Conservation (phyloP, 2,797 vertebrate genomes). For the Limnodromus scolopaceus region DNA sequence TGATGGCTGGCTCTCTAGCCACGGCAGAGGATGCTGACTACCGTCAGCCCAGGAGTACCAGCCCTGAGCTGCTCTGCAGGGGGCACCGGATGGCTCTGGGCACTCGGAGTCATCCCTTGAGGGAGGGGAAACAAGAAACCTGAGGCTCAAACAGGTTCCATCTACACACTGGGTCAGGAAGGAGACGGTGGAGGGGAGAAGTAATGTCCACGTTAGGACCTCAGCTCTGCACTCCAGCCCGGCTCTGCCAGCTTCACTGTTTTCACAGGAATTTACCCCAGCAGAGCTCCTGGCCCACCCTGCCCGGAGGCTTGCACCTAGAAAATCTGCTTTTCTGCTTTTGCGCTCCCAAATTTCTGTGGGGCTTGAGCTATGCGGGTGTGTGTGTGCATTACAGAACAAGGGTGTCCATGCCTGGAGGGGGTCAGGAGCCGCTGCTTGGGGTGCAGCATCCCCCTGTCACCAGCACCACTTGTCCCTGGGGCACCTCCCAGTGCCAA, state of each 20-base stretch:
- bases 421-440: not conserved
- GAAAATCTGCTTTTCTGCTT: not conserved
- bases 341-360: accelerated
- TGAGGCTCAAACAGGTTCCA: not conserved
- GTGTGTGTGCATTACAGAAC: not conserved
- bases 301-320: accelerated
- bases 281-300: not conserved
- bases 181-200: not conserved
- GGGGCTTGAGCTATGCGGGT: not conserved
- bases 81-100: not conserved
- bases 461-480: not conserved
- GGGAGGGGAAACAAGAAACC: not conserved
- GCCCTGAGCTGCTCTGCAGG: not conserved
- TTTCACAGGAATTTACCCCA: not conserved
- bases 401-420: not conserved
- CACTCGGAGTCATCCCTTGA: not conserved
- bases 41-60: not conserved
- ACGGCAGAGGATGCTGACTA: not conserved
- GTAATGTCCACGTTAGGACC: accelerated
- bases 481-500: not conserved
- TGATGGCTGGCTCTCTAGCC: not conserved
- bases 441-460: not conserved
- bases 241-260: not conserved
- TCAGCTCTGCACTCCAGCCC: not conserved
- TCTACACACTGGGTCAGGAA: not conserved